Percentiles rank a stretch among this genome's conserved stretches.
Conservation (phyloP, 2,888 invertebrate species). For the Adineta ricciae region DNA sequence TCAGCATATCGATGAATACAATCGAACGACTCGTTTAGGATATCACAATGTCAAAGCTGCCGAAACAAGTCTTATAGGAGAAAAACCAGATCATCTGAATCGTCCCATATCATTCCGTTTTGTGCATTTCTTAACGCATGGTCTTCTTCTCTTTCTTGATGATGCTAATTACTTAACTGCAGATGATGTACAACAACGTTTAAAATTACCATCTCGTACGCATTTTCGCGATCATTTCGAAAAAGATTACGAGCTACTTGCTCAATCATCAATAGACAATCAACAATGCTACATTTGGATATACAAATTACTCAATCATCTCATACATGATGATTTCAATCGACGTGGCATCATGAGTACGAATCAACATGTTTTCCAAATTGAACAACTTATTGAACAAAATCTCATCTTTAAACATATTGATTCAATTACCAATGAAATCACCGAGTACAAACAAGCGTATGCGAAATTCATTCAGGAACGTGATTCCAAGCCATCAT, state of each 20-base stretch:
- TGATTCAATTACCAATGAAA: not conserved
- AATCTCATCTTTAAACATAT: conserved; percentile 7
- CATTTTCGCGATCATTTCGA: not conserved
- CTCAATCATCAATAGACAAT: not conserved
- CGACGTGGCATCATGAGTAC: not conserved
- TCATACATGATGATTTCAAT: not conserved
- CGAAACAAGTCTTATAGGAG: not conserved
- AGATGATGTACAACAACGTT: not conserved
- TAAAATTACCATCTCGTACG: not conserved
- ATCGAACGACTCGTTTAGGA: not conserved
- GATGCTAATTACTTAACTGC: not conserved
- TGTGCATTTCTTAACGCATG: not conserved
- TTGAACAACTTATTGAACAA: not conserved
- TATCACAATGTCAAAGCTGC: not conserved
- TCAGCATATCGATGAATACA: not conserved
- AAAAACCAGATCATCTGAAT: conserved; percentile 20
- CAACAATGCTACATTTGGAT: not conserved
- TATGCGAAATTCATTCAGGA: not conserved
- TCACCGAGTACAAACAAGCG: not conserved
- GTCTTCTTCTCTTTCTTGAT: not conserved
- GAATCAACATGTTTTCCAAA: not conserved
- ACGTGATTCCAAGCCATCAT: not conserved
- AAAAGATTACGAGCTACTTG: not conserved
- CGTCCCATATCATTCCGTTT: not conserved
- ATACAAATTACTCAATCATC: not conserved